Base-by-base conservation (phyloP, 2,113 vertebrate genomes). In the Penelope pileata region DNA sequence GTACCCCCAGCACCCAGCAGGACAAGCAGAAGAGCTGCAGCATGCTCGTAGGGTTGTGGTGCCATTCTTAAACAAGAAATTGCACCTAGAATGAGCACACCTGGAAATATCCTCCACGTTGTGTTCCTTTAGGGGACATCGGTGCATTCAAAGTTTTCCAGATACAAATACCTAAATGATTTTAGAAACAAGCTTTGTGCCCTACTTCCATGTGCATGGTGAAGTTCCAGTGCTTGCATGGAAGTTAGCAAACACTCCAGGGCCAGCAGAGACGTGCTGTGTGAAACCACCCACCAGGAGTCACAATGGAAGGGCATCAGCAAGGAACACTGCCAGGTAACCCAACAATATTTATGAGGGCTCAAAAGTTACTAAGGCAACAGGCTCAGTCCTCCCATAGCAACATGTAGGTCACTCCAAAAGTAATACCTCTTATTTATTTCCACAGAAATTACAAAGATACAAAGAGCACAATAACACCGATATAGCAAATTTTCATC, bases 71-170 rank as follows among this genome's bases (percentile, higher is more conserved):
- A 60, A 38, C 15, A 53, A 69, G 26, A 58, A 47, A n/a, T 19
- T 38, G 27, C 17, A 27, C n/a, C 23, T 38, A 21, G 17, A 75
- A 29, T 1, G 53, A 30, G 62, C 24, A 11, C 8, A 27, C 13
- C 45, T 42, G 53, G n/a, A 45, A 62, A 14, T 19, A 74, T 4
- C 9, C 15, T n/a, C 53, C 24, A 19, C 27, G 16, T 4, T 26
- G 23, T n/a, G 42, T 7, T 43, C n/a, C 53, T 56, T 62, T 12
- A 60, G 18, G 14, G 24, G 23, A 53, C 51, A 59, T 8, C 1
- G 4, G 1, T 40, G 21, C 68, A 29, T 7, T 40, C n/a, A 15
- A 0, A 0, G 13, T 26, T 53, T 60, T 47, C 59, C 45, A 60
- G 16, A 29, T 5, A 3, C 9, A 19, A 54, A 32, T 9, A 6